These are phyloP conservation scores for Noctilio leporinus DNA, from an alignment of 2,113 vertebrate genomes.

Conservation along the genomic window DNA sequence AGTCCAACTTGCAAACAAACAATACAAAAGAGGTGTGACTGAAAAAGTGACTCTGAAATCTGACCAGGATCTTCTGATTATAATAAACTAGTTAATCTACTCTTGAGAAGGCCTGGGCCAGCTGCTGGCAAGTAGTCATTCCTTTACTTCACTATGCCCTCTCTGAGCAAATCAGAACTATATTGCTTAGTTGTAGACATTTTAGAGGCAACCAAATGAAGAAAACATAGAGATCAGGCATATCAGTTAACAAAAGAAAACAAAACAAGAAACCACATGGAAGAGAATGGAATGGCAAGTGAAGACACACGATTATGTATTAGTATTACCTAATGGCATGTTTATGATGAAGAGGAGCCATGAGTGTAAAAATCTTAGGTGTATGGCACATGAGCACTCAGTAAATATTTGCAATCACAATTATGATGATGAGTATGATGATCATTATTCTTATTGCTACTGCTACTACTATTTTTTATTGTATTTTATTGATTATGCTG, in stretches of 20 bases:
- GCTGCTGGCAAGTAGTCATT: not conserved
- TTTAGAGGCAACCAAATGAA: not conserved
- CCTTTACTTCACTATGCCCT: not conserved
- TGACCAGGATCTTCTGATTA: not conserved
- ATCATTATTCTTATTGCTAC: not conserved
- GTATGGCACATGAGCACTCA: not conserved
- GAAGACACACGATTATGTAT: not conserved
- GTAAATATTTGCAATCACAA: not conserved
- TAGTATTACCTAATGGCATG: not conserved
- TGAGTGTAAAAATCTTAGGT: not conserved
- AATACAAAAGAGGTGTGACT: not conserved
- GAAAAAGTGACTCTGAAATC: slow-evolving; percentile 8
- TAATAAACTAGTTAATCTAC: not conserved
- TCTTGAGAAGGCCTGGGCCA: not conserved
- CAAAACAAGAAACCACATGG: not conserved
- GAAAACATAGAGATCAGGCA: not conserved
- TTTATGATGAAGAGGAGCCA: not conserved
- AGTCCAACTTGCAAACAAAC: slow-evolving; percentile 20
- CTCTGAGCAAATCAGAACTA: not conserved
- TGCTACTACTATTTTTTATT: not conserved
- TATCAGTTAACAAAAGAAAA: not conserved
- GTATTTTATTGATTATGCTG: too few species aligned
- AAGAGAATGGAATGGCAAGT: not conserved
- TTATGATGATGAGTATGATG: not conserved
- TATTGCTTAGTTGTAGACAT: not conserved